These are phyloP conservation scores for Mnemiopsis leidyi DNA, from an alignment of 37 sponge, comb jelly and placozoan genomes.

Conservation along the genomic window DNA sequence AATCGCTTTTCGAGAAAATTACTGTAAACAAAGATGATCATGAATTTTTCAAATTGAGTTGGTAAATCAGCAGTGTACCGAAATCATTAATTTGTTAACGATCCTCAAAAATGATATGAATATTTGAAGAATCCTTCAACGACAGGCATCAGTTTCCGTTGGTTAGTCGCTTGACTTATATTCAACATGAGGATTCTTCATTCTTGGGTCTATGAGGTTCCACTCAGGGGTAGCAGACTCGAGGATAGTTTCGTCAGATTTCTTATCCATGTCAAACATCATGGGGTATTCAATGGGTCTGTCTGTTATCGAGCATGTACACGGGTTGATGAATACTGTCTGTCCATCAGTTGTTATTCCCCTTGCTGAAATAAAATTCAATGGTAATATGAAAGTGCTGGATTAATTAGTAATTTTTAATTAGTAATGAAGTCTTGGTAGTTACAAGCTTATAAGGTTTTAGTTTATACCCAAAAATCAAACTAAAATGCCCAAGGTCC, in stretches of 20 bases:
- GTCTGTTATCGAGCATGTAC: conserved; percentile 60
- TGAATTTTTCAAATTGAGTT: no score
- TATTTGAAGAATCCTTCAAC: no score
- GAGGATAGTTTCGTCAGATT: not conserved
- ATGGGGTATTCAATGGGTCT: conserved; percentile 64
- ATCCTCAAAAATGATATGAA: no score
- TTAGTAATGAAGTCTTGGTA: not conserved
- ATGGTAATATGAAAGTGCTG: no score
- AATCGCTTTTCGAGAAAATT: no score
- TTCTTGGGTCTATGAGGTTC: not conserved
- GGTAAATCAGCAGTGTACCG: no score
- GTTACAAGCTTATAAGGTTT: not conserved
- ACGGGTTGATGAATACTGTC: conserved; percentile 69
- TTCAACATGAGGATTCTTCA: no score
- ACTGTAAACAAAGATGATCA: no score
- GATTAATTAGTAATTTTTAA: no score
- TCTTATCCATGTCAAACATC: conserved; percentile 68
- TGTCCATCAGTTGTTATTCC: conserved; percentile 71
- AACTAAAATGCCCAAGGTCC: not conserved
- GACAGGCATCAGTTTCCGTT: no score
- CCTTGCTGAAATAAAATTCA: not conserved
- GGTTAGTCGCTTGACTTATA: no score
- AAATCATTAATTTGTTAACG: no score
- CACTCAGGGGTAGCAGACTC: not conserved
- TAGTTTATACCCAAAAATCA: not conserved